Percentiles rank a stretch among this genome's conserved stretches.
These are phyloP conservation scores for Gisinianus flammeolus DNA, from an alignment of 2,888 invertebrate genomes.

Conservation along the genomic window DNA sequence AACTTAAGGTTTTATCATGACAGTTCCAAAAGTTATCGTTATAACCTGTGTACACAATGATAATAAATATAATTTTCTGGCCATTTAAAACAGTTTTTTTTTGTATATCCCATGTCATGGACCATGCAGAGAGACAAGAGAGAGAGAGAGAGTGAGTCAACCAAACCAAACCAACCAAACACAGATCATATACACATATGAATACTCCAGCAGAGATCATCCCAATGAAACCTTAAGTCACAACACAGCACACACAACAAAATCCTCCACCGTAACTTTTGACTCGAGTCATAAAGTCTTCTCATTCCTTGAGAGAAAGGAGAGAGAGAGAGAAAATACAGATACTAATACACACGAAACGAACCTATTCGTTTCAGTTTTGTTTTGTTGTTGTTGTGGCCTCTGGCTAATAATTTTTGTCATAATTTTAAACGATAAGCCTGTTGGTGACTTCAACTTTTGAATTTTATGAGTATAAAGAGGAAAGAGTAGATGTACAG, in stretches of 20 bases:
- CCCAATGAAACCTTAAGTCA: too few species aligned
- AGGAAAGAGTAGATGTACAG: too few species aligned
- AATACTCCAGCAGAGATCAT: too few species aligned
- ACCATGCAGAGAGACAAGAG: not conserved
- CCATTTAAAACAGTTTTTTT: not conserved
- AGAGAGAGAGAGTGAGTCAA: not conserved
- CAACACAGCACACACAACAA: not conserved
- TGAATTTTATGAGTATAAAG: too few species aligned
- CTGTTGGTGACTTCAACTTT: not conserved
- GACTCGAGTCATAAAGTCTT: too few species aligned
- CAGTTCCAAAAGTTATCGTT: constrained; percentile 1
- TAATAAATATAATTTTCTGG: constrained; percentile 13
- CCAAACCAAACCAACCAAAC: not conserved
- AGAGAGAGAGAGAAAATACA: too few species aligned
- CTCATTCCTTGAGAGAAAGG: not conserved
- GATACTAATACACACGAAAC: too few species aligned
- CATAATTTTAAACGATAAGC: not conserved
- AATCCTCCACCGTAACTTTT: too few species aligned
- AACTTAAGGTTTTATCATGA: not conserved
- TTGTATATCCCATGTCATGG: not conserved
- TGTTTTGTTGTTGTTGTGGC: too few species aligned
- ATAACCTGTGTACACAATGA: constrained; percentile 15
- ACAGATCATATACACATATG: not conserved
- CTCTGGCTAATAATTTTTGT: not conserved
- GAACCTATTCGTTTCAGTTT: too few species aligned